phyloP scores from a whole-genome alignment of 2,113 vertebrate genomes.

The Pogonocichla stellata region DNA sequence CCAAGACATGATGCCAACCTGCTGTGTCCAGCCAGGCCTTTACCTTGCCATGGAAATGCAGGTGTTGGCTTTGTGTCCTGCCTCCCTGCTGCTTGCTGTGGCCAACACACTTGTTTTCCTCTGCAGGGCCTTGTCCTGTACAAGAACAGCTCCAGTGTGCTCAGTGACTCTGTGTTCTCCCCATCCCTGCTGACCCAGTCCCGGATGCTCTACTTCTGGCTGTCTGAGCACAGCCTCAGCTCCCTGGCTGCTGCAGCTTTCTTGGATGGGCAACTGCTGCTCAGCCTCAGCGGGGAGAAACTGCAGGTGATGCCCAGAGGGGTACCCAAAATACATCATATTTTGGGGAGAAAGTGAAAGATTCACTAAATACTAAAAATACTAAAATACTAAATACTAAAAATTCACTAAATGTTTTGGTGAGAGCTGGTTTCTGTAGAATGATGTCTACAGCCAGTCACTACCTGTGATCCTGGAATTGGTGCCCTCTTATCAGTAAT shows the following conservation, averaged over 20 bases:
- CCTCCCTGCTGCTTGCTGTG: neutral
- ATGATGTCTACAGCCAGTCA: neutral
- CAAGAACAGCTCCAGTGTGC: constrained; percentile 50
- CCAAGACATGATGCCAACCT: too few relatives aligned
- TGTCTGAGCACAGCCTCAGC: constrained; percentile 77
- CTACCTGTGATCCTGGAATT: neutral
- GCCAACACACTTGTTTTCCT: neutral
- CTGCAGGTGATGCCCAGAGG: constrained; percentile 69
- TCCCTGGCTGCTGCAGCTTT: constrained; percentile 77
- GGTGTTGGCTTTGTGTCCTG: neutral
- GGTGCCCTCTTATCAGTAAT: neutral
- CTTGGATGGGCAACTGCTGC: constrained; percentile 72
- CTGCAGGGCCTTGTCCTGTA: constrained; percentile 78
- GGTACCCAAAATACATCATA: too few relatives aligned
- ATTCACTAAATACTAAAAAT: fast-evolving
- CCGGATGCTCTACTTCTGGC: constrained; percentile 88
- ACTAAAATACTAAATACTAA: neutral
- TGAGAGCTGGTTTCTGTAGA: neutral
- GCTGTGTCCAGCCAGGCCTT: neutral
- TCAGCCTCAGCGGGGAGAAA: constrained; percentile 73
- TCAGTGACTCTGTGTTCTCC: constrained; percentile 73
- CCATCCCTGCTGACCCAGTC: constrained; percentile 74
- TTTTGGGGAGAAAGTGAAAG: neutral
- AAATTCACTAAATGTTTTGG: neutral
- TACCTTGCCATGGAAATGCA: neutral